These are phyloP conservation scores for Neoarius graeffei DNA, from an alignment of 2,113 vertebrate species.

Conservation along the genomic window DNA sequence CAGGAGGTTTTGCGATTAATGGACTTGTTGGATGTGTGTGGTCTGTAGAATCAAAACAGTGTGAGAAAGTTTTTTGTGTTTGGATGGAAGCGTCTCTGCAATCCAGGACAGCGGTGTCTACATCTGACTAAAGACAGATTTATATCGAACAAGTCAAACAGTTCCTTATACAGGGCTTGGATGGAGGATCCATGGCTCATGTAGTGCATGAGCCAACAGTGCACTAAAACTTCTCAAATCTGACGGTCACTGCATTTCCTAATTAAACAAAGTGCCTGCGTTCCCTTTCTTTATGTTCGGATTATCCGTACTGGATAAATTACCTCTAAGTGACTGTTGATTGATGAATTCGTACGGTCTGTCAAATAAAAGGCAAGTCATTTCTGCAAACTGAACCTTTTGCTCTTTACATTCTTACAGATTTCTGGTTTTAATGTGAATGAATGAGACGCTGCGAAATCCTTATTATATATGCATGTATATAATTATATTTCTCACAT, in stretches of 20 bases:
- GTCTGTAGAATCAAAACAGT: slow-evolving; percentile 70
- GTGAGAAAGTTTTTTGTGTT: background rate
- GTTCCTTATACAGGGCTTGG: background rate
- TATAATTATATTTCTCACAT: background rate
- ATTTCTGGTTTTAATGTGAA: background rate
- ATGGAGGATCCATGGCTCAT: background rate
- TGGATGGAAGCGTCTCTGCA: background rate
- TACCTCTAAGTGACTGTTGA: background rate
- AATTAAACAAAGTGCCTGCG: background rate
- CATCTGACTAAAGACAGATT: background rate
- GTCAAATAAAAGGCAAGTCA: slow-evolving; percentile 1
- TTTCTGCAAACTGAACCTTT: background rate
- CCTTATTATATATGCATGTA: background rate
- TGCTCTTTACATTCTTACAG: background rate
- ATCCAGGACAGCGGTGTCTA: background rate
- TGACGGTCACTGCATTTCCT: background rate
- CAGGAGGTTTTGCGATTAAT: slow-evolving; percentile 85
- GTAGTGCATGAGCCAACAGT: background rate
- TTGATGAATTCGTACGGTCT: background rate
- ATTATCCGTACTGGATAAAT: background rate
- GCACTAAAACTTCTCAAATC: background rate
- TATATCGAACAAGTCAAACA: background rate
- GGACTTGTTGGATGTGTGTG: slow-evolving; percentile 93
- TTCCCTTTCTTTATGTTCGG: background rate
- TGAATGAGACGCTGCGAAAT: background rate